Conservation (phyloP, 2,113 vertebrate genomes). For the Pavo muticus region DNA sequence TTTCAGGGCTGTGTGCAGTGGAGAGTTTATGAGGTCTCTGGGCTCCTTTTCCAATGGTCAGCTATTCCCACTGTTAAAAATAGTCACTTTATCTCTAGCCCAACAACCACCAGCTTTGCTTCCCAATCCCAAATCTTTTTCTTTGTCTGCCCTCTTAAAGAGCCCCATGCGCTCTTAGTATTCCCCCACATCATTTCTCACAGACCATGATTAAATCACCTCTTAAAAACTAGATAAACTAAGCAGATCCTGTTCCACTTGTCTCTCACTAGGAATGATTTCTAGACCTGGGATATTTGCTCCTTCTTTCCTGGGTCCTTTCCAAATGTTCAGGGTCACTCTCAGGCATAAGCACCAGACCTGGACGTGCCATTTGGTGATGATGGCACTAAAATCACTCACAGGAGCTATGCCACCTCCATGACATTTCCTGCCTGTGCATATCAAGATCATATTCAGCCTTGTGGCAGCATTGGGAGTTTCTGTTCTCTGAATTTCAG, state of each 20-base stretch:
- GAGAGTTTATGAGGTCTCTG: background rate
- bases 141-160: slow-evolving; percentile 42
- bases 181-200: slow-evolving; percentile 49
- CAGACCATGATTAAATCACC: slow-evolving; percentile 51
- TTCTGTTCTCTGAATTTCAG: background rate
- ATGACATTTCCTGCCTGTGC: background rate
- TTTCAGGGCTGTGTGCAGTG: background rate
- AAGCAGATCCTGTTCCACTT: slow-evolving; percentile 44
- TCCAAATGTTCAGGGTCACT: slow-evolving; percentile 35
- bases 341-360: background rate
- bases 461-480: background rate
- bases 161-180: slow-evolving; percentile 44
- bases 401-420: background rate
- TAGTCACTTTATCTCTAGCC: slow-evolving; percentile 52
- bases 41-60: slow-evolving; percentile 17
- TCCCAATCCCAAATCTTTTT: slow-evolving; percentile 24
- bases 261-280: slow-evolving; percentile 40
- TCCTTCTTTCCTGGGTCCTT: slow-evolving; percentile 8
- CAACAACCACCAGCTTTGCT: slow-evolving; percentile 7
- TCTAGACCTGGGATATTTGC: slow-evolving; percentile 52
- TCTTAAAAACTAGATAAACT: slow-evolving; percentile 66
- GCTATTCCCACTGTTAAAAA: slow-evolving; percentile 60
- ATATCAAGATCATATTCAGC: background rate
- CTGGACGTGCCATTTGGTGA: background rate
- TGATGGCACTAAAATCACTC: background rate